A percentile compares a stretch with the other conserved stretches of the same genome.
phyloP scores from a whole-genome alignment of 2,888 invertebrate genomes.

The Zaprionus lineosus region DNA sequence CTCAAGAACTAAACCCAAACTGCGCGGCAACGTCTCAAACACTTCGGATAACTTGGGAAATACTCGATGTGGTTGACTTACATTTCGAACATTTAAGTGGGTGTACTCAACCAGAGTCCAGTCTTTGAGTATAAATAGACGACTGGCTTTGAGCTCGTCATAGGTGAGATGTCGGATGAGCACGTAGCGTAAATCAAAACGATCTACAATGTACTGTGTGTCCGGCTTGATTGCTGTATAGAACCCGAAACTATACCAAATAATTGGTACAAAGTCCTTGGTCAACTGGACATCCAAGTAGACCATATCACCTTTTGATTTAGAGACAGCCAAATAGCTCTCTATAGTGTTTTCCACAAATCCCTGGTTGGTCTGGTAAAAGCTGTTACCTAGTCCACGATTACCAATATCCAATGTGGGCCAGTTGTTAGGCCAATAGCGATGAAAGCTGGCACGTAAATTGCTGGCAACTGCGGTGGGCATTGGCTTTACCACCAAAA shows the following conservation, averaged over 20 bases:
- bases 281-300: constrained; percentile 99
- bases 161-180: constrained; percentile 96
- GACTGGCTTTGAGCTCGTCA: constrained; percentile 93
- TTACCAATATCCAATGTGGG: constrained; percentile 97
- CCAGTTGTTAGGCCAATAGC: constrained; percentile 93
- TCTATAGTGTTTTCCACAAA: constrained; percentile 94
- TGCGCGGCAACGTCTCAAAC: constrained; percentile 89
- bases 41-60: constrained; percentile 94
- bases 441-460: constrained; percentile 90
- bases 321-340: constrained; percentile 93
- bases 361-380: constrained; percentile 88
- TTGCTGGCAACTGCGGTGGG: constrained; percentile 84
- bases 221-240: constrained; percentile 86
- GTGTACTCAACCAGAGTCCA: constrained; percentile 87
- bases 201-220: constrained; percentile 86
- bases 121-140: constrained; percentile 90
- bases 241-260: constrained; percentile 95
- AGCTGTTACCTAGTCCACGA: constrained; percentile 95
- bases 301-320: constrained; percentile 96
- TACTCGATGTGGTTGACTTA: constrained; percentile 86
- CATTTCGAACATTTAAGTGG: constrained; percentile 89
- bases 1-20: constrained; percentile 97
- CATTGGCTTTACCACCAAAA: constrained; percentile 83
- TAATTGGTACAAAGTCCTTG: constrained; percentile 95
- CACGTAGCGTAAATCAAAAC: constrained; percentile 92